Conservation (phyloP, 2,113 vertebrate species). For the Actenoides hombroni region DNA sequence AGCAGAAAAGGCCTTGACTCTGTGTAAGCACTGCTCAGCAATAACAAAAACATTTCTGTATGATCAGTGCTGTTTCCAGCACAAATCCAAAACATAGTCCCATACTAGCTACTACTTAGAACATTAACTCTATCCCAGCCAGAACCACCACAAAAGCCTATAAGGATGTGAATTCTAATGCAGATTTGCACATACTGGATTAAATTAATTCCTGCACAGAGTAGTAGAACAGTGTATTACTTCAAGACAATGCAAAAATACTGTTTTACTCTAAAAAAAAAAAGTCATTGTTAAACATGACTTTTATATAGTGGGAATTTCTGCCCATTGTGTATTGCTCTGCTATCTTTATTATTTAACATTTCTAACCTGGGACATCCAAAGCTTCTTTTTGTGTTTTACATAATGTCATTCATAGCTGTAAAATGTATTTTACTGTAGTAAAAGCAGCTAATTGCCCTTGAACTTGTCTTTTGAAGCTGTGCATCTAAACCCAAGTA, state of each 20-base stretch:
- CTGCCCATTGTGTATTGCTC: not conserved
- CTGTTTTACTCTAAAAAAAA: not conserved
- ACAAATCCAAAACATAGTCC: not conserved
- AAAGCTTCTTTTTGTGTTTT: not conserved
- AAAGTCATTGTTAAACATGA: not conserved
- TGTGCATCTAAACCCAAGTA: not conserved
- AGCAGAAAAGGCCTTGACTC: not conserved
- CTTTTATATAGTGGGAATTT: not conserved
- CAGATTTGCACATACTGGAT: not conserved
- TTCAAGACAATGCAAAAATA: not conserved
- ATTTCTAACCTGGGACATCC: not conserved
- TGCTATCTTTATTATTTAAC: not conserved
- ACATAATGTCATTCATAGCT: not conserved
- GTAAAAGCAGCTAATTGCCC: not conserved
- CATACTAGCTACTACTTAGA: not conserved
- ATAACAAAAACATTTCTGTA: not conserved
- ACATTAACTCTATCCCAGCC: not conserved
- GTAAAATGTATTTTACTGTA: not conserved
- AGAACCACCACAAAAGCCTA: not conserved
- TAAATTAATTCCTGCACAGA: not conserved
- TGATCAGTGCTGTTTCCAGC: not conserved
- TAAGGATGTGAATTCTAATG: not conserved
- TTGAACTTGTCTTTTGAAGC: not conserved
- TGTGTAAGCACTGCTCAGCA: not conserved
- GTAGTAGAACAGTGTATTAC: not conserved